Evolutionary conservation across 2,113 vertebrate genomes (phyloP), one percentile per base, ranked within the genome.

Genomic region (Notechis scutatus): DNA sequence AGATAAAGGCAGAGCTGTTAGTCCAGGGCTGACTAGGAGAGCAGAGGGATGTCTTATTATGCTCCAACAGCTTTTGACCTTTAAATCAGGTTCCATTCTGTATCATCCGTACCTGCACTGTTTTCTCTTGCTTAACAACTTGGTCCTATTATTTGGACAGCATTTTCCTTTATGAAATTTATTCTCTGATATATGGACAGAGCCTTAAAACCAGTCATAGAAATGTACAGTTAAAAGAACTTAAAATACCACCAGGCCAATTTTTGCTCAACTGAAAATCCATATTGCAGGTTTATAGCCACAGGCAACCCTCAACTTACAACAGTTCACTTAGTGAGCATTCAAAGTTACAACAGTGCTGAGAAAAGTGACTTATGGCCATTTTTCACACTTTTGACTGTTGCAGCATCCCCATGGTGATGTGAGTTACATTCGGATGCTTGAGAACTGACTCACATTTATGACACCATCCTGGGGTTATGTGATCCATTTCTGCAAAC

Each of bases 1-100:
- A 86, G 69, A 91, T 56, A 94, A 89, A 89, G 54, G 34, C 86
- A 91, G 90, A 86, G 55, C 55, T 47, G 55, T 85, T 91, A 91
- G 54, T 14, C 45, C 52, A 47, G 87, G 87, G 64, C 64, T 92
- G 64, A 91, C 64, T 91, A 86, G 34, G 50, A 64, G 47, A 9
- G 18, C 89, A 50, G 39, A 86, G 56, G 74, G 89, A 50, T 86
- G 55, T 54, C 42, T 92, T 59, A 91, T 93, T 64, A 86, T 91
- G 45, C 39, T 91, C 55, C 64, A 61, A 91, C 87, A 86, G 55
- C n/a, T 91, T 34, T 45, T 45, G 20, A 85, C 56, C 69, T 87
- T 69, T 90, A 64, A 91, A 91, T 52, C 89, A 91, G 1, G 23
- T 88, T 90, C 23, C 23, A 8, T 85, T 52, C 52, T 34, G 7